Evolutionary conservation across 2,797 vertebrate genomes (phyloP), one percentile per base, ranked within the genome.

Genomic region (Pipistrellus pipistrellus): DNA sequence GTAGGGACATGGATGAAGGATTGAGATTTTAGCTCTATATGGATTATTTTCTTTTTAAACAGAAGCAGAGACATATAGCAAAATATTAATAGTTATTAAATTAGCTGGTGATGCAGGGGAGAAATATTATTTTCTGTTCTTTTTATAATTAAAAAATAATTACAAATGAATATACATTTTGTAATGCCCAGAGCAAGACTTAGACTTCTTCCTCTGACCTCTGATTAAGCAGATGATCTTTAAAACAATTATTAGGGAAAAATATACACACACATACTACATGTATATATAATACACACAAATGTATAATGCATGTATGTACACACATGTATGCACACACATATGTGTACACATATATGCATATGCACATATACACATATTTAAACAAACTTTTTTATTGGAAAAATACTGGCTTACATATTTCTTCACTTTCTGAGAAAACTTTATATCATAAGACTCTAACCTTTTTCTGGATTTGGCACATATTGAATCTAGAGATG

Each of bases 91-190:
- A 96, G 81, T 88, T 77, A 85, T 97, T 97, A 97, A 97, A 96
- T 97, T 95, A 92, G 62, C 48, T 85, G 30, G 41, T 77, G 21
- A 82, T n/a, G 35, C 59, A 51, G 85, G 48, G 85, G 27, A 88
- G 35, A 85, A 95, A 93, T 93, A 96, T 62, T 91, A 95, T 85
- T 93, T 96, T 95, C 55, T 86, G 17, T 93, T 93, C 14, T 92
- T 53, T 90, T 78, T 72, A 97, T 93, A 96, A 88, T 97, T 97
- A 96, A 97, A 97, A 96, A 97, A 97, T 97, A 97, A 97, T 96
- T 97, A 96, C 53, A 88, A 96, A 18, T 48, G 68, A 84, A 94
- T 83, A 90, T 84, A 93, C 38, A 83, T 41, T 91, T 89, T 95
- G 35, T 32, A 88, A 85, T 55, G n/a, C 35, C 59, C 23, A 93